Evolutionary conservation across 1,140 invertebrate species (phyloP).

Genomic region (Eubasilissa regina): DNA sequence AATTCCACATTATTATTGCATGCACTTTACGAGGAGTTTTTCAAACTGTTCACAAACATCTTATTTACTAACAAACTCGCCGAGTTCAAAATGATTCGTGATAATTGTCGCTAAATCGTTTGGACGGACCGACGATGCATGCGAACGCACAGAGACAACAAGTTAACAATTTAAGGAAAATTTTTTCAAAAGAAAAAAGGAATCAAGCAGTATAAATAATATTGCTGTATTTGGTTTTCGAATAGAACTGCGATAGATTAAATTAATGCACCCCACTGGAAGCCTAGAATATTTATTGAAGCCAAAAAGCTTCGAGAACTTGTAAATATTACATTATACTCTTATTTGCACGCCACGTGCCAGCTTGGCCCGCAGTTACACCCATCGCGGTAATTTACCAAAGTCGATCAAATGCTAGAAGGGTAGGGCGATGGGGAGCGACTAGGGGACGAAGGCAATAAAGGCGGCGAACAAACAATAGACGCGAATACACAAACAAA

Average conservation of each 20-base stretch:
- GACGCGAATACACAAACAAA: not conserved
- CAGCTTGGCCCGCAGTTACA: not conserved
- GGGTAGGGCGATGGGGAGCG: conserved; percentile 1
- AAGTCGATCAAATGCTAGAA: conserved; percentile 5
- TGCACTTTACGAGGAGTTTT: not conserved
- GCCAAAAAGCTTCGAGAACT: not conserved
- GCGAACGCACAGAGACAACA: too few relatives aligned
- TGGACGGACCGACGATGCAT: too few relatives aligned
- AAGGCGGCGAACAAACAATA: conserved; percentile 27
- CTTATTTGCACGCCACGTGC: conserved; percentile 17
- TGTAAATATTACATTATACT: conserved; percentile 9
- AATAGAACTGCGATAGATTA: too few relatives aligned
- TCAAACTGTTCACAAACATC: not conserved
- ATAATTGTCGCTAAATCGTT: too few relatives aligned
- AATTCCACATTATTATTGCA: not conserved
- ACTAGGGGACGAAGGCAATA: conserved; percentile 10
- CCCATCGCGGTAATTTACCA: conserved; percentile 10
- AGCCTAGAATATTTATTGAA: not conserved
- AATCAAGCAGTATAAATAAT: too few relatives aligned
- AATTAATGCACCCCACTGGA: too few relatives aligned
- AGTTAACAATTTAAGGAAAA: too few relatives aligned
- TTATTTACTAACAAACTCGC: too few relatives aligned
- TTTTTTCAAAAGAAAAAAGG: too few relatives aligned
- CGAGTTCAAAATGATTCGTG: too few relatives aligned
- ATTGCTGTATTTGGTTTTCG: too few relatives aligned